phyloP scores from a whole-genome alignment of 2,113 vertebrate species.

The Lota lota region DNA sequence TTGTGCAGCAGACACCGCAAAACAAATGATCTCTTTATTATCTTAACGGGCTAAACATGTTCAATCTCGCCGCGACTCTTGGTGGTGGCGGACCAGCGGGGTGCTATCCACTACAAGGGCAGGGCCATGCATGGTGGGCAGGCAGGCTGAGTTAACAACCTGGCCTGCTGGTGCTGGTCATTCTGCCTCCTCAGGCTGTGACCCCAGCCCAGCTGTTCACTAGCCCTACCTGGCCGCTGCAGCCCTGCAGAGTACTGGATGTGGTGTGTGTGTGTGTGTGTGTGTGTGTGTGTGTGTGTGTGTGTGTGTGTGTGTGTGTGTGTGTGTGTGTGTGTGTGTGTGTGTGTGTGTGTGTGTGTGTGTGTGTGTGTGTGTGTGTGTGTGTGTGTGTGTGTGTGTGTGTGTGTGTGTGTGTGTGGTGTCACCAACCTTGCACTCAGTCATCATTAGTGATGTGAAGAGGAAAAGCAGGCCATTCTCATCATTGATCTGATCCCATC shows the following conservation, averaged over 20 bases:
- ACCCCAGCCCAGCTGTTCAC: constrained; percentile 48
- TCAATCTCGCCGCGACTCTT: too few species aligned
- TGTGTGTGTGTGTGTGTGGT: constrained; percentile 1
- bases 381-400: background rate
- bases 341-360: constrained; percentile 17
- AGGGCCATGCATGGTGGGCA: too few species aligned
- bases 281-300: background rate
- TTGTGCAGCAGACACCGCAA: too few species aligned
- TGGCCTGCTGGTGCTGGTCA: too few species aligned
- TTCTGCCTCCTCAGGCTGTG: constrained; percentile 41
- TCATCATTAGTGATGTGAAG: constrained; percentile 6
- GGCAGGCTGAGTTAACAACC: too few species aligned
- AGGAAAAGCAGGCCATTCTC: constrained; percentile 27
- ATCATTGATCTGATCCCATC: constrained; percentile 31
- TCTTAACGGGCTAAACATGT: too few species aligned
- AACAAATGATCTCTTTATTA: too few species aligned
- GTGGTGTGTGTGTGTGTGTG: constrained; percentile 16
- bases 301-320: constrained; percentile 1
- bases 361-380: constrained; percentile 15
- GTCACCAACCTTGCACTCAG: background rate
- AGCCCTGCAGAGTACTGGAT: background rate
- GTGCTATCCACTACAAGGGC: too few species aligned
- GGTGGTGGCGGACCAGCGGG: too few species aligned
- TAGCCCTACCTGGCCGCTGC: constrained; percentile 1
- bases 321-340: constrained; percentile 12